Evolutionary conservation across 2,113 vertebrate species (phyloP).

Genomic region (Argyrosomus japonicus): DNA sequence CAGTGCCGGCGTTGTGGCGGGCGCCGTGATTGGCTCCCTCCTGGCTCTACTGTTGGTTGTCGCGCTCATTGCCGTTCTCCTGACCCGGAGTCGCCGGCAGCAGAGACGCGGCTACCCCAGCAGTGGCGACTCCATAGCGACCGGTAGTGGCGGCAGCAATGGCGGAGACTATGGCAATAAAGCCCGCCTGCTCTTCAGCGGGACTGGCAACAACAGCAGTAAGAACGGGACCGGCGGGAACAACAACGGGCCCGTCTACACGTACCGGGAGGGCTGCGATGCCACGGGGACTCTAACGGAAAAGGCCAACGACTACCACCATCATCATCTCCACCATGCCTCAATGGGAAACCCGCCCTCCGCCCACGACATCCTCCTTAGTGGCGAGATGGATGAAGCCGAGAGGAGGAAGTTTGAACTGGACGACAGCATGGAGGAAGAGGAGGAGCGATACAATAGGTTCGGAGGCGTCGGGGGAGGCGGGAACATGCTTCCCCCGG

Average conservation of each 20-base stretch:
- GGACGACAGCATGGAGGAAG: conserved; percentile 83
- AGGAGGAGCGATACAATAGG: conserved; percentile 80
- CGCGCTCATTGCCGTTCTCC: conserved; percentile 80
- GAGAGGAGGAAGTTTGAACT: conserved; percentile 83
- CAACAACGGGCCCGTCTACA: conserved; percentile 83
- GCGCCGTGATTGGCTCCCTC: conserved; percentile 87
- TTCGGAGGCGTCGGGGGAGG: conserved; percentile 60
- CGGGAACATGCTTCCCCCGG: conserved; percentile 74
- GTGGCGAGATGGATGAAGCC: conserved; percentile 71
- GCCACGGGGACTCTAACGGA: conserved; percentile 77
- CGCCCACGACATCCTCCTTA: conserved; percentile 80
- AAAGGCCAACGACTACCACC: conserved; percentile 77
- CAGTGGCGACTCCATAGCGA: conserved; percentile 66
- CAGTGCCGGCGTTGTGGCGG: conserved; percentile 85
- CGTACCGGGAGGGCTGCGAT: conserved; percentile 81
- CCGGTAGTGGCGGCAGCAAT: conserved; percentile 71
- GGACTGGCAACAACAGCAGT: conserved; percentile 54
- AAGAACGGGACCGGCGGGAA: conserved; percentile 77
- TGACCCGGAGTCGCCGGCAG: conserved; percentile 81
- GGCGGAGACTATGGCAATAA: conserved; percentile 85
- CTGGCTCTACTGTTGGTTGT: conserved; percentile 87
- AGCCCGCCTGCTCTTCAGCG: conserved; percentile 79
- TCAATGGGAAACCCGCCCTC: conserved; percentile 38
- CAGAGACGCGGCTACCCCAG: conserved; percentile 69
- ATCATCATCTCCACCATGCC: conserved; percentile 62